Percentiles rank a stretch among this genome's conserved stretches.
Conservation (phyloP, 1,140 invertebrate species). For the Drosophila tsacasi region DNA sequence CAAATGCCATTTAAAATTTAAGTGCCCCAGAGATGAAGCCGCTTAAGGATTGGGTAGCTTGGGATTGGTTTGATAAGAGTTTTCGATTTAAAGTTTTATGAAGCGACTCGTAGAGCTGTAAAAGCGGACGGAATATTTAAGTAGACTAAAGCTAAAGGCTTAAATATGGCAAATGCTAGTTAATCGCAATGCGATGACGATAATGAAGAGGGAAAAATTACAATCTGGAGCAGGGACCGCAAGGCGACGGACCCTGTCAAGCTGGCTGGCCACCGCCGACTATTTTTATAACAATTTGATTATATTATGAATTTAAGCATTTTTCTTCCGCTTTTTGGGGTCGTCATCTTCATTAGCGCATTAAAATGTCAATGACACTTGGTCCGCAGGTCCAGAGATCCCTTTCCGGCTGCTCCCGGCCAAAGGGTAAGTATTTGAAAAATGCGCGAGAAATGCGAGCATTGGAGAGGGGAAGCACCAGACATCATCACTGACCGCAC, state of each 20-base stretch:
- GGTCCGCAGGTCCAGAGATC: constrained; percentile 36
- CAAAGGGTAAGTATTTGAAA: constrained; percentile 77
- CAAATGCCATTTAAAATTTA: constrained; percentile 79
- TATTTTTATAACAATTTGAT: constrained; percentile 82
- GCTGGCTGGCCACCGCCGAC: constrained; percentile 38
- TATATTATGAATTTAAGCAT: constrained; percentile 72
- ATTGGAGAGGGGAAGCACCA: constrained; percentile 23
- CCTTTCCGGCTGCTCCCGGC: constrained; percentile 14
- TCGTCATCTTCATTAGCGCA: constrained; percentile 82
- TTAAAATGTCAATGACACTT: constrained; percentile 84
- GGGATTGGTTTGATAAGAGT: constrained; percentile 40
- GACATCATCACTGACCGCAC: constrained; percentile 49
- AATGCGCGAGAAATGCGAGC: constrained; percentile 72
- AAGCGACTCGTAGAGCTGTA: neutral
- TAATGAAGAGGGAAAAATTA: constrained; percentile 34
- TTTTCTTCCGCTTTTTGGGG: constrained; percentile 52
- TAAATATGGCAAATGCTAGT: neutral
- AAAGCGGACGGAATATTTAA: constrained; percentile 14
- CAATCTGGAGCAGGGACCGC: constrained; percentile 50
- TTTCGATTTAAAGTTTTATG: constrained; percentile 46
- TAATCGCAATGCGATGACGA: constrained; percentile 48
- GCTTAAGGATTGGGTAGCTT: constrained; percentile 33
- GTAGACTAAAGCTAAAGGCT: neutral
- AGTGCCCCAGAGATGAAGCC: constrained; percentile 60
- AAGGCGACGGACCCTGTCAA: constrained; percentile 52